Evolutionary conservation across 2,797 vertebrate genomes (phyloP).

Genomic region (Sebastes matsubarae): DNA sequence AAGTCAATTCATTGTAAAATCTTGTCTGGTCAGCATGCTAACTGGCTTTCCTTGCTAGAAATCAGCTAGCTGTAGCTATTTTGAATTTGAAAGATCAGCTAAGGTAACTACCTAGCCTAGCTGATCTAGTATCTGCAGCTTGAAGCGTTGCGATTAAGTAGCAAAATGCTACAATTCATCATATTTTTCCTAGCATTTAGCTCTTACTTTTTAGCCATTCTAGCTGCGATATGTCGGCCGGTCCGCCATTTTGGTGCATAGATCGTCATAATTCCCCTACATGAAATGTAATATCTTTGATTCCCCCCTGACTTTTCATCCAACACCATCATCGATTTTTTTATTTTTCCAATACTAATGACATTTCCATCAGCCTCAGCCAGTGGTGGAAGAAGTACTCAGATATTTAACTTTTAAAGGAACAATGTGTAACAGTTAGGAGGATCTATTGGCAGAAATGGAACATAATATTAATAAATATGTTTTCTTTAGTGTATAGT

Average conservation of each 20-base stretch:
- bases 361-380: background rate
- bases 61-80: background rate
- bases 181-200: too few relatives aligned
- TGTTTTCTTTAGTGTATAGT: too few relatives aligned
- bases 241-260: background rate
- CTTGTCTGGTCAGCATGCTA: background rate
- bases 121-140: background rate
- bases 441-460: too few relatives aligned
- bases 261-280: too few relatives aligned
- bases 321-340: background rate
- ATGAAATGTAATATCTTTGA: background rate
- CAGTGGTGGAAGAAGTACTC: too few relatives aligned
- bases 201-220: too few relatives aligned
- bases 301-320: background rate
- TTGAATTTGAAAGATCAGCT: background rate
- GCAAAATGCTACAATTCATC: background rate
- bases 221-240: too few relatives aligned
- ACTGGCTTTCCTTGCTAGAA: background rate
- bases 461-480: too few relatives aligned
- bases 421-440: too few relatives aligned
- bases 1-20: background rate
- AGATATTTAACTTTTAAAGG: too few relatives aligned
- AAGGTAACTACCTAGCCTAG: background rate
- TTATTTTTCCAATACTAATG: background rate
- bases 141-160: background rate